Evolutionary conservation across 2,113 vertebrate genomes (phyloP).

Genomic region (Chloebia gouldiae): DNA sequence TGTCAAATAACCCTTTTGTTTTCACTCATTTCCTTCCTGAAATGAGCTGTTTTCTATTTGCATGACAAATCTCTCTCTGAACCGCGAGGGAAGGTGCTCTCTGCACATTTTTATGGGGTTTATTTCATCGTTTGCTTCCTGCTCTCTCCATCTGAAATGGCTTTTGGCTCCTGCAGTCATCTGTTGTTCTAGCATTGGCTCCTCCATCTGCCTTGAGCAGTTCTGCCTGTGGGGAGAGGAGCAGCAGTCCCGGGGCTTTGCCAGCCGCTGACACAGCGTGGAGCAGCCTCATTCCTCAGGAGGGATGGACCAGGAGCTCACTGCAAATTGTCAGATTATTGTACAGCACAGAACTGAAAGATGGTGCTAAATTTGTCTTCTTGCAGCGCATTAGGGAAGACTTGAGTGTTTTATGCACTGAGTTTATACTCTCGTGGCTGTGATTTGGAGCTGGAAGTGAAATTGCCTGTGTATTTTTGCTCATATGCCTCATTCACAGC

Average conservation of each 20-base stretch:
- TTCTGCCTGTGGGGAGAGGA: not conserved
- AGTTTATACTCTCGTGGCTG: not conserved
- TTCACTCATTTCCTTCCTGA: not conserved
- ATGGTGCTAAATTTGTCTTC: not conserved
- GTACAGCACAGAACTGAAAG: not conserved
- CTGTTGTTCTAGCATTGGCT: not conserved
- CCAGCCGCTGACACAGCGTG: not conserved
- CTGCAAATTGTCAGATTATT: not conserved
- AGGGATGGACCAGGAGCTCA: accelerated
- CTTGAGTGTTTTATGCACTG: not conserved
- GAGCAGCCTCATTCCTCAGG: not conserved
- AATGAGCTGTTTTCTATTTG: not conserved
- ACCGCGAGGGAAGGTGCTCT: not conserved
- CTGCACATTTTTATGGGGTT: not conserved
- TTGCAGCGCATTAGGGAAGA: accelerated
- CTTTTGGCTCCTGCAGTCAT: not conserved
- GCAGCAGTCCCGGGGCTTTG: not conserved
- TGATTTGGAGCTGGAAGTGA: not conserved
- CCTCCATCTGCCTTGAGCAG: not conserved
- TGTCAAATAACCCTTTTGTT: not conserved
- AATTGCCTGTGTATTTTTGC: not conserved
- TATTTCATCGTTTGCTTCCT: not conserved
- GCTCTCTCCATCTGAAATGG: not conserved
- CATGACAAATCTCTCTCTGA: not conserved
- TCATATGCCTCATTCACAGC: not conserved